Evolutionary conservation across 2,113 vertebrate species (phyloP).

Genomic region (Elephantulus edwardii): DNA sequence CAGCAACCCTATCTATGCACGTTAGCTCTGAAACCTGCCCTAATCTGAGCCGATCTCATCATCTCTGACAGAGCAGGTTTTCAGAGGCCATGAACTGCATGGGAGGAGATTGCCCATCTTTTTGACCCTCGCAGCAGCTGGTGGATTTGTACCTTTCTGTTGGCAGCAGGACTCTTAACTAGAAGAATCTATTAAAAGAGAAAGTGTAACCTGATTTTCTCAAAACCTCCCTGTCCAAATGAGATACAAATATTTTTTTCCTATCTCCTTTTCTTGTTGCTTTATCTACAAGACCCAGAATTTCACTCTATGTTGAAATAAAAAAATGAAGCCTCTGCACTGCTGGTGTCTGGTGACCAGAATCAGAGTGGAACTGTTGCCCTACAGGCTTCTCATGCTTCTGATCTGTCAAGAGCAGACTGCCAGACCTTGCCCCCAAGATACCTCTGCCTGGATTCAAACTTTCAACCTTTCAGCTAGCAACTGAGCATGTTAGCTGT

Average conservation of each 20-base stretch:
- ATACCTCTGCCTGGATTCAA: background rate
- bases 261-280: background rate
- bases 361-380: background rate
- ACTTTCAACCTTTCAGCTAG: background rate
- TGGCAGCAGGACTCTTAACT: too few species aligned
- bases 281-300: background rate
- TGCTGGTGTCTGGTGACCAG: background rate
- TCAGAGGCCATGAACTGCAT: too few species aligned
- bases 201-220: background rate
- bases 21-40: too few species aligned
- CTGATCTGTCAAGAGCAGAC: background rate
- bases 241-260: background rate
- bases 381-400: background rate
- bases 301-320: background rate
- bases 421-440: background rate
- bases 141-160: too few species aligned
- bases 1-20: too few species aligned
- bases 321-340: background rate
- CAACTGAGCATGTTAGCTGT: background rate
- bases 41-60: too few species aligned
- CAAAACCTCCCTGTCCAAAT: background rate
- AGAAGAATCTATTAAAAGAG: slow-evolving; percentile 7
- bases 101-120: too few species aligned
- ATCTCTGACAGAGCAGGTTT: too few species aligned
- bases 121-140: too few species aligned